A percentile compares a stretch with the other conserved stretches of the same genome.
phyloP scores from a whole-genome alignment of 92 coral and sea anemone genomes.

The Palythoa heliodiscus region DNA sequence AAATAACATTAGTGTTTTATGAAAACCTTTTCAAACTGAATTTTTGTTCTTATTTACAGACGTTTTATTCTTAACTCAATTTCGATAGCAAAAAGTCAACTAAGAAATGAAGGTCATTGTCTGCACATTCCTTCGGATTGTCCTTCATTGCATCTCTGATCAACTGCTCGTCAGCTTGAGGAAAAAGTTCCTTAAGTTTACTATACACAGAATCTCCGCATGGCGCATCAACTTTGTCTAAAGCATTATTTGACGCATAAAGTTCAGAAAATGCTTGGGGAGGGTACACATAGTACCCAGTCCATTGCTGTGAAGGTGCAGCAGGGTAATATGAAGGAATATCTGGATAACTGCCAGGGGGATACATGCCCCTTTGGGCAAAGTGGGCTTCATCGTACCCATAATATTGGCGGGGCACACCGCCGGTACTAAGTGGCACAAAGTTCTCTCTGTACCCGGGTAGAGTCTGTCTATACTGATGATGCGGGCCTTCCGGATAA shows the following conservation, averaged over 20 bases:
- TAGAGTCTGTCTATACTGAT: slow-evolving; percentile 25
- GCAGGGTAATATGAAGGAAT: slow-evolving; percentile 23
- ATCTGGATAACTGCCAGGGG: slow-evolving; percentile 2
- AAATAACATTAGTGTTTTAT: background rate
- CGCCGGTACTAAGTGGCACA: slow-evolving; percentile 10
- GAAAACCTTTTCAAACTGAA: background rate
- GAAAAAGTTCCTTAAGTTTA: slow-evolving; percentile 23
- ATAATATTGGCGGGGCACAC: background rate
- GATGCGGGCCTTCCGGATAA: slow-evolving; percentile 20
- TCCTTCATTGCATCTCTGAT: slow-evolving; percentile 19
- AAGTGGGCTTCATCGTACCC: slow-evolving; percentile 14
- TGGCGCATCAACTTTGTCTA: background rate
- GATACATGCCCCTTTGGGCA: slow-evolving; percentile 7
- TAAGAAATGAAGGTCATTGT: background rate
- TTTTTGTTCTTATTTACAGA: background rate
- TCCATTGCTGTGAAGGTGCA: slow-evolving; percentile 28
- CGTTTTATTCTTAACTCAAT: background rate
- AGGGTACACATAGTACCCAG: slow-evolving; percentile 16
- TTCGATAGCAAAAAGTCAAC: background rate
- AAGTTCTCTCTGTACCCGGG: slow-evolving; percentile 7
- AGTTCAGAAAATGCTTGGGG: background rate
- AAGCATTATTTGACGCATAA: background rate
- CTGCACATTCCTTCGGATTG: slow-evolving; percentile 3
- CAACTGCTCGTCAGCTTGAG: slow-evolving; percentile 12
- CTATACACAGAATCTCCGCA: background rate